Percentiles rank a stretch among this genome's conserved stretches.
These are phyloP conservation scores for Austrolebias charrua DNA, from an alignment of 2,797 vertebrate species.

Conservation along the genomic window DNA sequence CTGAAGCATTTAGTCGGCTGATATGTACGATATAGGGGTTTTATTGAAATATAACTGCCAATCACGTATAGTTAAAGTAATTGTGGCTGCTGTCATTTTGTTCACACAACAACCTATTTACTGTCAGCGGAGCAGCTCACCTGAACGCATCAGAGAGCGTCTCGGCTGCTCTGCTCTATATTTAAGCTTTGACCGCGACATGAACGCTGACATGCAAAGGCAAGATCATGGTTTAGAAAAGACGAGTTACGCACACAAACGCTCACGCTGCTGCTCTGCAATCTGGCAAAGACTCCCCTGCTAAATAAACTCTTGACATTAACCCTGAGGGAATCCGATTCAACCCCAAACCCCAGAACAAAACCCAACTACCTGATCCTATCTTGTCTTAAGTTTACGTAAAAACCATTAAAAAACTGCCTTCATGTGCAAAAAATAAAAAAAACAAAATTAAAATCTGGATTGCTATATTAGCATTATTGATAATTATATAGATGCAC, in stretches of 20 bases:
- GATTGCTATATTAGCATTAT: constrained; percentile 14
- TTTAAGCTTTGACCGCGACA: constrained; percentile 25
- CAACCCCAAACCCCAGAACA: constrained; percentile 49
- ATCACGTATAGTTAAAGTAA: no score
- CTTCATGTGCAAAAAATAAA: neutral
- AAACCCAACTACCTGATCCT: constrained; percentile 47
- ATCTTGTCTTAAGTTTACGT: constrained; percentile 17
- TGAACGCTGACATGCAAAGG: constrained; percentile 27
- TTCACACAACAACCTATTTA: constrained; percentile 40
- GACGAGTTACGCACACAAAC: constrained; percentile 33
- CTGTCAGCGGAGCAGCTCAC: constrained; percentile 13
- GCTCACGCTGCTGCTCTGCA: constrained; percentile 23
- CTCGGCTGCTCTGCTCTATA: constrained; percentile 21
- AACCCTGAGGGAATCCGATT: constrained; percentile 42
- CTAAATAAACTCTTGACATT: constrained; percentile 47
- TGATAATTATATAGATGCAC: constrained; percentile 2
- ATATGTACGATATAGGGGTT: constrained; percentile 7
- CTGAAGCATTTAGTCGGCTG: constrained; percentile 51
- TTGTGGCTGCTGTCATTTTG: constrained; percentile 24
- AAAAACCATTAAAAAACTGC: neutral
- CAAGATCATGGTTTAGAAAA: constrained; percentile 39
- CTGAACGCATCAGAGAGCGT: constrained; percentile 19
- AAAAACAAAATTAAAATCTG: constrained; percentile 15
- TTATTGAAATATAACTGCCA: neutral
- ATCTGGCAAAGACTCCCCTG: constrained; percentile 28